These are phyloP conservation scores for Etia nguti DNA, from an alignment of 2,113 vertebrate species.

Conservation along the genomic window DNA sequence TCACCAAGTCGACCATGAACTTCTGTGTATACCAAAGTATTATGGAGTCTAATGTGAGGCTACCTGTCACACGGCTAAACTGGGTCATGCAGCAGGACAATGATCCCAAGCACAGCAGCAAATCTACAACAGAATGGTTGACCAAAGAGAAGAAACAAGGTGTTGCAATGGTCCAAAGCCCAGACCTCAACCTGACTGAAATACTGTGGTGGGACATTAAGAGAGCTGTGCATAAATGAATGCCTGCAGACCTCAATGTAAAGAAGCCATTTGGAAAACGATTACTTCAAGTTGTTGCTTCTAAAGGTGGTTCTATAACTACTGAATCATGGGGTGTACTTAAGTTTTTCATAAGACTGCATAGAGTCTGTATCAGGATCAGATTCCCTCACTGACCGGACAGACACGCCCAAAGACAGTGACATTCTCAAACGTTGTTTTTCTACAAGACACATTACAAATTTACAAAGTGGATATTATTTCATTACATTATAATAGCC, in stretches of 20 bases:
- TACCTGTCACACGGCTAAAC: neutral
- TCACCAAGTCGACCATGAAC: neutral
- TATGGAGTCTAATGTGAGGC: neutral
- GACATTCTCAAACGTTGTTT: neutral
- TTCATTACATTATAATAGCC: neutral
- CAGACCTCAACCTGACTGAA: neutral
- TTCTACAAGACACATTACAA: neutral
- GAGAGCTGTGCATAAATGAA: neutral
- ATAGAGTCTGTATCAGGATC: neutral
- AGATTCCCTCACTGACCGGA: accelerated
- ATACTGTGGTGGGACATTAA: neutral
- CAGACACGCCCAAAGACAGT: accelerated
- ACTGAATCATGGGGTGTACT: neutral
- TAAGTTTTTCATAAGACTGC: neutral
- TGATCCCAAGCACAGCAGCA: neutral
- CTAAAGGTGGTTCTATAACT: neutral
- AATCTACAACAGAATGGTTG: neutral
- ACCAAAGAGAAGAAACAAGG: neutral
- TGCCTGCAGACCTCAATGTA: neutral
- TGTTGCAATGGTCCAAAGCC: neutral
- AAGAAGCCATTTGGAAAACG: accelerated
- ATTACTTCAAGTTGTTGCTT: neutral
- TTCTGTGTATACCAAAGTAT: neutral
- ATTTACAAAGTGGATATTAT: neutral
- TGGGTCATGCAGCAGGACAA: neutral